Conservation (phyloP, 37 sponge, comb jelly and placozoan genomes). For the Sycon ciliatum region DNA sequence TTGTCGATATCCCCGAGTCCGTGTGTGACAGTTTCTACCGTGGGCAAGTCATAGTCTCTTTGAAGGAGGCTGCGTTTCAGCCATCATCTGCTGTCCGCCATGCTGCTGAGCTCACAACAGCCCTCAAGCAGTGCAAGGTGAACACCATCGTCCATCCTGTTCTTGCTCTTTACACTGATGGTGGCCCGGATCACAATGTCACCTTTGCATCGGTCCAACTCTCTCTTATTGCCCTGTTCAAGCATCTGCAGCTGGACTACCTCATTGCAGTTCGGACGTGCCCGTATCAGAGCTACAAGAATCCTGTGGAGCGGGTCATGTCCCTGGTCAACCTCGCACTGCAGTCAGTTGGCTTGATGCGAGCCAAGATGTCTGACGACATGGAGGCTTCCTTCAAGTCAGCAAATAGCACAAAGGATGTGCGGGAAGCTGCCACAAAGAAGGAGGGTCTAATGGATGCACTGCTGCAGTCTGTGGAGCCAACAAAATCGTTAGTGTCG, state of each 20-base stretch:
- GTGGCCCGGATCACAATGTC: not conserved
- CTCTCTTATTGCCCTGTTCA: not conserved
- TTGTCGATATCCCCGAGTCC: constrained; percentile 28
- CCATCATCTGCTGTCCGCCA: constrained; percentile 17
- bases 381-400: constrained; percentile 1
- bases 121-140: too few relatives aligned
- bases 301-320: not conserved
- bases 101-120: not conserved
- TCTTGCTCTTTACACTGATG: not conserved
- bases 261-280: not conserved
- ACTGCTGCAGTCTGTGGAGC: constrained; percentile 11
- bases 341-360: constrained; percentile 40
- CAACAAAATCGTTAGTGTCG: constrained; percentile 11
- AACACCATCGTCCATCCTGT: not conserved
- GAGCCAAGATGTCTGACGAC: constrained; percentile 9
- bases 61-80: constrained; percentile 46
- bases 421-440: not conserved
- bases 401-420: not conserved
- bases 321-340: not conserved
- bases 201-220: not conserved
- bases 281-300: not conserved
- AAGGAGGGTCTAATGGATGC: not conserved
- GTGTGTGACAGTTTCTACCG: constrained; percentile 36
- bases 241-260: not conserved
- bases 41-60: constrained; percentile 30